These are phyloP conservation scores for Melanotaenia duboulayi DNA, from an alignment of 2,113 vertebrate genomes.

Conservation along the genomic window DNA sequence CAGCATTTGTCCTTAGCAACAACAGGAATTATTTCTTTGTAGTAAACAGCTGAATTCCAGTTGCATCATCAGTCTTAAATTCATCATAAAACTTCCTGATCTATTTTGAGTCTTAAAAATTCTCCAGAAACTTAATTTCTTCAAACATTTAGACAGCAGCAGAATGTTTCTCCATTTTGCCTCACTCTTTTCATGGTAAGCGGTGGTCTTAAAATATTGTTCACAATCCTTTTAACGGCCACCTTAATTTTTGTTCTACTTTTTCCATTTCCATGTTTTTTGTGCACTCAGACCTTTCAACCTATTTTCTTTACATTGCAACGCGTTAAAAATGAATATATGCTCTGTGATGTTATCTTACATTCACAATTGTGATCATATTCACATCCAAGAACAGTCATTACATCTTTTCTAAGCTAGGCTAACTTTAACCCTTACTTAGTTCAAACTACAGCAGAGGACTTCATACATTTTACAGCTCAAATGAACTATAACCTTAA, in stretches of 20 bases:
- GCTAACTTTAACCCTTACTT: not conserved
- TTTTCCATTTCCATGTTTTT: not conserved
- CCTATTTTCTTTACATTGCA: not conserved
- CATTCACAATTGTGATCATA: constrained; percentile 37
- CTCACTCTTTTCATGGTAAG: not conserved
- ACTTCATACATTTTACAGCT: not conserved
- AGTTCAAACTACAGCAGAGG: constrained; percentile 6
- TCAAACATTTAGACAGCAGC: too few relatives aligned
- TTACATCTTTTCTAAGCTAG: not conserved
- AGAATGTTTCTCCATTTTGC: too few relatives aligned
- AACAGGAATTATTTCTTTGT: too few relatives aligned
- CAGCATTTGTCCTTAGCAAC: too few relatives aligned
- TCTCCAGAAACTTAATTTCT: too few relatives aligned
- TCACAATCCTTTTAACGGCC: not conserved
- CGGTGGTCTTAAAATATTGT: not conserved
- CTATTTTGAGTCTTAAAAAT: too few relatives aligned
- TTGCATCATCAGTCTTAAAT: too few relatives aligned
- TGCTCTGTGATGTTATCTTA: constrained; percentile 27
- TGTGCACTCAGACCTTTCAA: not conserved
- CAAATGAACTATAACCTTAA: not conserved
- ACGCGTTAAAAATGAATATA: constrained; percentile 19
- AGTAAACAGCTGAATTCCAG: too few relatives aligned
- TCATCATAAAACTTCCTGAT: too few relatives aligned
- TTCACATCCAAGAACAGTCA: not conserved
- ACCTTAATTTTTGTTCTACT: not conserved